Percentiles rank a stretch among this genome's conserved stretches.
Evolutionary conservation across 1,140 invertebrate species (phyloP).

Genomic region (Druon quercuslanigerum): DNA sequence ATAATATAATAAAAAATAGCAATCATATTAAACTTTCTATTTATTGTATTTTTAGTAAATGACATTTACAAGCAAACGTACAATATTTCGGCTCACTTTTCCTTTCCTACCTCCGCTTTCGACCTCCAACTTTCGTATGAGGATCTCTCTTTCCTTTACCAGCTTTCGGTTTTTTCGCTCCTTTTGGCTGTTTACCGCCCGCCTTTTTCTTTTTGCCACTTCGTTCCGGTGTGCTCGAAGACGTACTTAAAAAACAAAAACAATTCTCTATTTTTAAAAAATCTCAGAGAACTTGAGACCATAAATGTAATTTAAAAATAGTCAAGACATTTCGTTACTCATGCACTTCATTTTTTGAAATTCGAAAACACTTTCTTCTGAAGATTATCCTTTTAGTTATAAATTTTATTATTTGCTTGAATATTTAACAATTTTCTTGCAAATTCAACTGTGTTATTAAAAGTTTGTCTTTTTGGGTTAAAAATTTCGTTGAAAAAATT

Average conservation of each 20-base stretch:
- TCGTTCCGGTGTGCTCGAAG: neutral
- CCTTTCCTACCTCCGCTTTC: constrained; percentile 77
- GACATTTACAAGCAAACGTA: constrained; percentile 9
- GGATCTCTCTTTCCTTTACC: constrained; percentile 80
- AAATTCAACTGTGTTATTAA: too few species aligned
- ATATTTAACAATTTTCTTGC: too few species aligned
- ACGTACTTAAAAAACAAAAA: neutral
- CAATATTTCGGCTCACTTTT: neutral
- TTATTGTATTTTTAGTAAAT: constrained; percentile 32
- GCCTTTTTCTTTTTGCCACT: constrained; percentile 18
- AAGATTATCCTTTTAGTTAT: too few species aligned
- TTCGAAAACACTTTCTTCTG: too few species aligned
- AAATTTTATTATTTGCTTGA: too few species aligned
- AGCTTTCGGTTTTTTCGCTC: constrained; percentile 78
- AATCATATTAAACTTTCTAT: neutral
- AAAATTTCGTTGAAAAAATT: too few species aligned
- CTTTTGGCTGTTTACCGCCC: constrained; percentile 51
- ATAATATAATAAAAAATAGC: neutral
- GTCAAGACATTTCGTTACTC: too few species aligned
- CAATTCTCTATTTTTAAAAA: neutral
- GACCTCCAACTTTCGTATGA: constrained; percentile 77
- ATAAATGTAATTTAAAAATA: neutral
- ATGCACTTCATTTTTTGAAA: too few species aligned
- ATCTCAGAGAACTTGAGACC: neutral
- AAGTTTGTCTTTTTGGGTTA: too few species aligned